phyloP scores from a whole-genome alignment of 2,888 invertebrate genomes.

The Melipona bicolor region DNA sequence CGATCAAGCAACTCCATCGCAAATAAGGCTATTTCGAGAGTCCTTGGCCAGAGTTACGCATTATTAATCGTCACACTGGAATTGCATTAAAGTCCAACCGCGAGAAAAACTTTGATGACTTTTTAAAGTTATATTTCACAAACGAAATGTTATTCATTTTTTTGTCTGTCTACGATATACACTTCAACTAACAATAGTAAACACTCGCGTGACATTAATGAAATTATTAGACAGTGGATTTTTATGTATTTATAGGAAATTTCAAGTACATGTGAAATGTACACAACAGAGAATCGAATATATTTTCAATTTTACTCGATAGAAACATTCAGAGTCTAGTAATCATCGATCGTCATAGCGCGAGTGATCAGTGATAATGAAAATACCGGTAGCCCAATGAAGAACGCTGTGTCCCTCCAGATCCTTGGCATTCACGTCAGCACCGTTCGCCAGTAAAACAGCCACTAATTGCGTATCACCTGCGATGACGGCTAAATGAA shows the following conservation, averaged over 20 bases:
- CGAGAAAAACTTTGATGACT: too few relatives aligned
- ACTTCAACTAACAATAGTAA: background rate
- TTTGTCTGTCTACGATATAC: background rate
- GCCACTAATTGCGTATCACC: constrained; percentile 95
- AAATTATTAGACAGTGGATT: background rate
- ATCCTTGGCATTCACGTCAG: constrained; percentile 95
- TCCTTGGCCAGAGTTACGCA: background rate
- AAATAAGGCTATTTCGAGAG: background rate
- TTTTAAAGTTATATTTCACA: too few relatives aligned
- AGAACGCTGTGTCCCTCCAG: constrained; percentile 97
- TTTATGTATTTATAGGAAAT: background rate
- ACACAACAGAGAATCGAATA: background rate
- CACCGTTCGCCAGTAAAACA: constrained; percentile 93
- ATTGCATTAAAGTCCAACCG: background rate
- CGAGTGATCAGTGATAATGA: background rate
- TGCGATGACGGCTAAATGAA: constrained; percentile 97
- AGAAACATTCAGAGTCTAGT: background rate
- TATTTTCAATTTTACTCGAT: too few relatives aligned
- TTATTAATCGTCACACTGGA: background rate
- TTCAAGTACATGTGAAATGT: background rate
- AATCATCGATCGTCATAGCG: background rate
- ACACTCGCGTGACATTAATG: background rate
- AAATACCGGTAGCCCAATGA: constrained; percentile 98
- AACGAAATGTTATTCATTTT: too few relatives aligned
- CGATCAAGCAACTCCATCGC: background rate